Evolutionary conservation across 2,113 vertebrate genomes (phyloP).

Genomic region (Boleophthalmus pectinirostris): DNA sequence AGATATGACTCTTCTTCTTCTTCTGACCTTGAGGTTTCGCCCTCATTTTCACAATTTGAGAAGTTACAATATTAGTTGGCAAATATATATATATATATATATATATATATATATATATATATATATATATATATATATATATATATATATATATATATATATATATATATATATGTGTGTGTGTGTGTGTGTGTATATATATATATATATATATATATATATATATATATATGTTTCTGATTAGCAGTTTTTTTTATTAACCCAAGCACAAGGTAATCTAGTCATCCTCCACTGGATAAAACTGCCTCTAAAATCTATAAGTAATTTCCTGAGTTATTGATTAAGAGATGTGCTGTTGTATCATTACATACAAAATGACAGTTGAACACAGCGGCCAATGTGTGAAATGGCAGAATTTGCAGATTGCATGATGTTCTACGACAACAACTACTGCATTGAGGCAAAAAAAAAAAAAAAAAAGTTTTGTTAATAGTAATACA

Average conservation of each 20-base stretch:
- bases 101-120: background rate
- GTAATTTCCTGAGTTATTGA: conserved; percentile 29
- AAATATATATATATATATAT: too few species aligned
- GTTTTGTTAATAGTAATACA: too few species aligned
- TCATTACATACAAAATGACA: conserved; percentile 11
- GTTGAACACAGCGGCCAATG: conserved; percentile 18
- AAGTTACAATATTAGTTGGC: conserved; percentile 37
- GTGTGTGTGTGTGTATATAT: too few species aligned
- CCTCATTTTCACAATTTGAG: conserved; percentile 49
- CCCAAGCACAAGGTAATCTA: background rate
- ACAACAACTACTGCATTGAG: background rate
- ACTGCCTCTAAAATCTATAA: conserved; percentile 29
- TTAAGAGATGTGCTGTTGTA: conserved; percentile 20
- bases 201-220: too few species aligned
- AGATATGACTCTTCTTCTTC: conserved; percentile 46
- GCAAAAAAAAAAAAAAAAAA: background rate
- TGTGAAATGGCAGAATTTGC: background rate
- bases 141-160: background rate
- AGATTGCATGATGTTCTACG: background rate
- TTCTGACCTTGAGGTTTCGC: conserved; percentile 46
- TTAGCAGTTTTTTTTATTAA: conserved; percentile 41
- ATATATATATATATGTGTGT: background rate
- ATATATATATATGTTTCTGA: conserved; percentile 22
- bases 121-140: background rate
- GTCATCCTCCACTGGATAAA: conserved; percentile 21